phyloP scores from a whole-genome alignment of 1,140 invertebrate genomes.

The Sinonovacula constricta region DNA sequence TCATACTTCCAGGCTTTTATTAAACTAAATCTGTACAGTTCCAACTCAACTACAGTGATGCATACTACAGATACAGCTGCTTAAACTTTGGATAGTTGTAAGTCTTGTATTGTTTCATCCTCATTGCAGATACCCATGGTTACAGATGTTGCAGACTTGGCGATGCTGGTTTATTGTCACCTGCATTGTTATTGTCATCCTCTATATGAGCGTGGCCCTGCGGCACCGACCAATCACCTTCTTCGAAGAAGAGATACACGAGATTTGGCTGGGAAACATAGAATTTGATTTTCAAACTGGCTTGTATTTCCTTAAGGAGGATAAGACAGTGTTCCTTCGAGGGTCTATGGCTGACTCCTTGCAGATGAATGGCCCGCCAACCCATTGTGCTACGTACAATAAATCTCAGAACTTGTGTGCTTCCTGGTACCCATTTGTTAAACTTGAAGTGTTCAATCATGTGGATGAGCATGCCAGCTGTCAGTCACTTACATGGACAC shows the following conservation, averaged over 20 bases:
- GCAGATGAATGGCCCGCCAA: slow-evolving; percentile 28
- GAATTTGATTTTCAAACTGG: slow-evolving; percentile 50
- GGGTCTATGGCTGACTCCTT: slow-evolving; percentile 39
- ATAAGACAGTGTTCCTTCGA: slow-evolving; percentile 22
- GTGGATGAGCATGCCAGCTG: slow-evolving; percentile 48
- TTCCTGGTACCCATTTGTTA: slow-evolving; percentile 38
- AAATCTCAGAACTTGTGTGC: slow-evolving; percentile 32
- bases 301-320: slow-evolving; percentile 36
- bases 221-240: not conserved
- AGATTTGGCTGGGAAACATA: slow-evolving; percentile 26
- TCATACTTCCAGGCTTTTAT: too few species aligned
- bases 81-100: too few species aligned
- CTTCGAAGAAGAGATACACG: slow-evolving; percentile 23
- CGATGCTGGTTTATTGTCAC: slow-evolving; percentile 33
- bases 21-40: too few species aligned
- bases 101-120: too few species aligned
- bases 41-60: too few species aligned
- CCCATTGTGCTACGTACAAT: slow-evolving; percentile 40
- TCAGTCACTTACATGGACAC: slow-evolving; percentile 53
- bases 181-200: slow-evolving; percentile 12
- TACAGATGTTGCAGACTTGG: slow-evolving; percentile 36
- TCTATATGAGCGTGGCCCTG: slow-evolving; percentile 2
- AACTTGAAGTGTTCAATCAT: slow-evolving; percentile 23
- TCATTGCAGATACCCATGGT: slow-evolving; percentile 46
- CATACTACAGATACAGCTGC: too few species aligned